phyloP scores from a whole-genome alignment of 2,888 invertebrate species.

The Calameuta filiformis region DNA sequence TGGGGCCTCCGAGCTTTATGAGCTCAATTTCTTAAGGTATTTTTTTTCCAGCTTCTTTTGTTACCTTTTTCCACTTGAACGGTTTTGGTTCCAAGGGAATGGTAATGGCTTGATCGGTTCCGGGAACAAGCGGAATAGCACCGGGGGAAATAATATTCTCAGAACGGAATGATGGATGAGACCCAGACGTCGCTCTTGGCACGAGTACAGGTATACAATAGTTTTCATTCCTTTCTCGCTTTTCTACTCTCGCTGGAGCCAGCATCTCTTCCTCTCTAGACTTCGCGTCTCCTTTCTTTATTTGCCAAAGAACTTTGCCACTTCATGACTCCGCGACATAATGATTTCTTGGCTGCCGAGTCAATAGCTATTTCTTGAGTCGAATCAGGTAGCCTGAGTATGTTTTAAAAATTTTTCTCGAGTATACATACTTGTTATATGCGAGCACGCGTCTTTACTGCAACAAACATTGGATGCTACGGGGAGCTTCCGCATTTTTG shows the following conservation, averaged over 20 bases:
- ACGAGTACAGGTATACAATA: conserved; percentile 15
- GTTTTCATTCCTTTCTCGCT: neutral
- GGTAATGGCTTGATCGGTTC: conserved; percentile 26
- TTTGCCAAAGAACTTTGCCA: neutral
- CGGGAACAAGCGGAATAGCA: conserved; percentile 24
- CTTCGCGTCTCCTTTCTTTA: neutral
- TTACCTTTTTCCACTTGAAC: neutral
- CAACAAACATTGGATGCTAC: neutral
- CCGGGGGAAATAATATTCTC: conserved; percentile 22
- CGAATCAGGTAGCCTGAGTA: too few species aligned
- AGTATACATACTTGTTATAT: neutral
- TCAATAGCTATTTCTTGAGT: too few species aligned
- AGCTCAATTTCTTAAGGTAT: neutral
- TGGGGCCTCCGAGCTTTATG: neutral
- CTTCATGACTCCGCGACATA: neutral
- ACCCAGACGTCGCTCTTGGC: conserved; percentile 16
- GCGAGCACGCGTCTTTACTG: neutral
- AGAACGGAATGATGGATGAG: conserved; percentile 21
- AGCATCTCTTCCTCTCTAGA: neutral
- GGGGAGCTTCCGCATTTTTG: neutral
- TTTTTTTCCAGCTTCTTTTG: neutral
- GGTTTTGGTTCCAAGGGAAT: conserved; percentile 16
- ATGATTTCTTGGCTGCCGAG: too few species aligned
- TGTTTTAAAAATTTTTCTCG: neutral
- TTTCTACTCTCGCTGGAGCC: neutral